Evolutionary conservation across 2,113 vertebrate species (phyloP).

Genomic region (Eulemur macaco): DNA sequence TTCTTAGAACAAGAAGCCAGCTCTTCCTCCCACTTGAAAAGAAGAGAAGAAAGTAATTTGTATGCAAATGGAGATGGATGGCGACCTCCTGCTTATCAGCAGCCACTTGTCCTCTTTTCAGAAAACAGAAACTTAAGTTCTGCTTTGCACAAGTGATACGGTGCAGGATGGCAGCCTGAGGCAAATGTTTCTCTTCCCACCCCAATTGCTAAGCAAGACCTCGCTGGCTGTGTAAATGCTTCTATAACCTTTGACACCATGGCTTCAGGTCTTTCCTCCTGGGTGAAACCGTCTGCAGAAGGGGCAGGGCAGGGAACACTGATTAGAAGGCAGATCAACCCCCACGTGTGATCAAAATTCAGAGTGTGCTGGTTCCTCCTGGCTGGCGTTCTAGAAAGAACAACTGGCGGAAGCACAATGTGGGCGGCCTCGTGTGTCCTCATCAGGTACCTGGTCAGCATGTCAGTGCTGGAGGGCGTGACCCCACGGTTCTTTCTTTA

Average conservation of each 20-base stretch:
- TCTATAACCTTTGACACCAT: conserved; percentile 40
- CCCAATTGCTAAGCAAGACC: conserved; percentile 51
- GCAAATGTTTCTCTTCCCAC: conserved; percentile 43
- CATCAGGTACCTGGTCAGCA: neutral
- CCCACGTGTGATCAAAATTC: conserved; percentile 26
- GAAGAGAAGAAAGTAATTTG: conserved; percentile 68
- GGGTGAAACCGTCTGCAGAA: neutral
- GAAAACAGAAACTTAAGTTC: conserved; percentile 68
- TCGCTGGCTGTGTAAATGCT: conserved; percentile 52
- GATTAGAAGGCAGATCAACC: conserved; percentile 27
- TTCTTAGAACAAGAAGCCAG: conserved; percentile 17
- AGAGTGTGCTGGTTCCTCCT: neutral
- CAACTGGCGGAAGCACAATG: neutral
- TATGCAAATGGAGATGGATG: conserved; percentile 78
- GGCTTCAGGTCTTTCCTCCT: conserved; percentile 25
- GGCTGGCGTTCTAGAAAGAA: neutral
- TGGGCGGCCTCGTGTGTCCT: neutral
- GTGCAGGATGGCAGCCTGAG: conserved; percentile 60
- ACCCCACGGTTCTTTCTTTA: neutral
- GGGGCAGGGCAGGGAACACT: neutral
- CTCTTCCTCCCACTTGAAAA: conserved; percentile 53
- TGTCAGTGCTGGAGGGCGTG: neutral
- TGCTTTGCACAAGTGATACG: conserved; percentile 65
- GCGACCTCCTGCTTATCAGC: conserved; percentile 72
- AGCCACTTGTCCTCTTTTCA: conserved; percentile 66